Conservation (phyloP, 2,113 vertebrate species). For the Prunella himalayana region DNA sequence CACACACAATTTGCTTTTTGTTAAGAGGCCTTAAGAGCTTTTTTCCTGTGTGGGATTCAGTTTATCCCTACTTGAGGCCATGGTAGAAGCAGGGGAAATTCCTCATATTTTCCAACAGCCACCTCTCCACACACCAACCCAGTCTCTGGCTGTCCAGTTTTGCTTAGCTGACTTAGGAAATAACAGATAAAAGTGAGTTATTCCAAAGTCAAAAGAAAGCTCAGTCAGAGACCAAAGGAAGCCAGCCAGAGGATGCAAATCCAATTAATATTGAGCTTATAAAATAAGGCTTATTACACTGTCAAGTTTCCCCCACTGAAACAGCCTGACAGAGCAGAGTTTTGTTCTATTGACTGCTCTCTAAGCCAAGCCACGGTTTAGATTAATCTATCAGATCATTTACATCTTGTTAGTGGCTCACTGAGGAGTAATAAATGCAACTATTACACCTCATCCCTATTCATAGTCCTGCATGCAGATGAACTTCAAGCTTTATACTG, state of each 20-base stretch:
- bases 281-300: conserved; percentile 6
- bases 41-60: not conserved
- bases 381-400: conserved; percentile 11
- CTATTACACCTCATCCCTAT: conserved; percentile 11
- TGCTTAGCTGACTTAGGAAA: not conserved
- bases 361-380: not conserved
- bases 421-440: conserved; percentile 17
- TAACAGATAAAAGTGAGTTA: not conserved
- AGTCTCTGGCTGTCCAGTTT: not conserved
- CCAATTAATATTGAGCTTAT: conserved; percentile 27
- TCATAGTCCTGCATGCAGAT: not conserved
- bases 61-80: not conserved
- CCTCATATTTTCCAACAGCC: not conserved
- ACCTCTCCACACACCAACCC: not conserved
- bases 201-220: not conserved
- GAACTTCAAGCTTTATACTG: not conserved
- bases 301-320: not conserved
- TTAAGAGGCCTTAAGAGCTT: not conserved
- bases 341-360: not conserved
- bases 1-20: not conserved
- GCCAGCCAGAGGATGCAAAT: conserved; percentile 9
- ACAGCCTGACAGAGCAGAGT: not conserved
- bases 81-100: not conserved
- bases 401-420: conserved; percentile 33
- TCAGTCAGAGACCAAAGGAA: not conserved